Evolutionary conservation across 2,888 invertebrate genomes (phyloP).

Genomic region (Zaprionus bogoriensis): DNA sequence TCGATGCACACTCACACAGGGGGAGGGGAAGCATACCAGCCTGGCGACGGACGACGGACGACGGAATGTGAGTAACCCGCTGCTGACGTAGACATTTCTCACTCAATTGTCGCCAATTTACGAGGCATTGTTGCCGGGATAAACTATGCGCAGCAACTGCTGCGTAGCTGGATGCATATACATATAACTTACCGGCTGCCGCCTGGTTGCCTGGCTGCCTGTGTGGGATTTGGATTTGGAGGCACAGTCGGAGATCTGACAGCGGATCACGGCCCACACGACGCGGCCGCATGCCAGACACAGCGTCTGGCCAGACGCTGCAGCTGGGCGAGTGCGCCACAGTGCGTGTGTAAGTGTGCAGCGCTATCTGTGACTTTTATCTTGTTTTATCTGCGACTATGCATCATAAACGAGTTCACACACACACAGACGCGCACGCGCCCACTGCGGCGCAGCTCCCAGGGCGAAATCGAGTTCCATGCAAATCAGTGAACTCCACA

Average conservation of each 20-base stretch:
- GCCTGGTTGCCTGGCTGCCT: slow-evolving; percentile 15
- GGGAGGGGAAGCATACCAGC: slow-evolving; percentile 20
- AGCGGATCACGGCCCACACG: slow-evolving; percentile 63
- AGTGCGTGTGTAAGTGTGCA: slow-evolving; percentile 27
- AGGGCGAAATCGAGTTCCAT: slow-evolving; percentile 29
- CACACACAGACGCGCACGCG: slow-evolving; percentile 33
- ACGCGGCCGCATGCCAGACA: slow-evolving; percentile 34
- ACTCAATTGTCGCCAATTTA: slow-evolving; percentile 74
- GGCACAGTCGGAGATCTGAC: slow-evolving; percentile 34
- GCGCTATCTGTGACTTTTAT: slow-evolving; percentile 59
- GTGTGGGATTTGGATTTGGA: slow-evolving; percentile 56
- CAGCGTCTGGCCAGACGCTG: slow-evolving; percentile 27
- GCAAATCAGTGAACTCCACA: slow-evolving; percentile 33
- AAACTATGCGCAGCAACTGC: slow-evolving; percentile 23
- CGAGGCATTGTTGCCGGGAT: slow-evolving; percentile 52
- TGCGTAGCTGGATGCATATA: slow-evolving; percentile 20
- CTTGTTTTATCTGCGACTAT: slow-evolving; percentile 64
- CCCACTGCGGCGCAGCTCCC: background rate
- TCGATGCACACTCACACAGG: background rate
- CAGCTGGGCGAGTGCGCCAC: slow-evolving; percentile 1
- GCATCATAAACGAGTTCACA: slow-evolving; percentile 68
- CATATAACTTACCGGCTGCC: slow-evolving; percentile 49
- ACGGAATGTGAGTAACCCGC: slow-evolving; percentile 4
- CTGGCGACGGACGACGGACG: slow-evolving; percentile 1
- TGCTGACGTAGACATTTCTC: slow-evolving; percentile 49